Evolutionary conservation across 1,140 invertebrate genomes (phyloP), one percentile per base, ranked within the genome.

Genomic region (Ostrea denselamellosa): DNA sequence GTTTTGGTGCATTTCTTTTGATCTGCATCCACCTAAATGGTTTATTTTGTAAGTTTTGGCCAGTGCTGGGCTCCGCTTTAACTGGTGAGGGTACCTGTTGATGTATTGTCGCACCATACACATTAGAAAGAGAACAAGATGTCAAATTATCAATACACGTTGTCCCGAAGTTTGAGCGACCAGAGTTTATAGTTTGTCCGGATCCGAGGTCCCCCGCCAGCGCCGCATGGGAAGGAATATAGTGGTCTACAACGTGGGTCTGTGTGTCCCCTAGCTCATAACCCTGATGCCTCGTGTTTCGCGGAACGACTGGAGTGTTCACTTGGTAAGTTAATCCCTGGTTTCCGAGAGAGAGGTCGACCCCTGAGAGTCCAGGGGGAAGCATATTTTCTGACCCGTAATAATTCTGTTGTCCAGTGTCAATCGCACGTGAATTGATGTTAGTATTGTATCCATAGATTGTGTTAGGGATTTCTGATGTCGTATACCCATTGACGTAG

Each of bases 21-120:
- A 94, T 94, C 87, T 93, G 93, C 93, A 94, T 94, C 93, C 93
- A 94, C 19, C 93, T 86, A 87, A 93, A 94, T 3, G 93, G 93
- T 87, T 94, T 94, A 62, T 88, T 89, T 83, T 91, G 89, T 51
- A 92, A 88, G 51, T 86, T 90, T 71, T 92, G 93, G 52, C 90
- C 89, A 22, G 90, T 90, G 34, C 88, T 86, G n/a, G 90, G 90
- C 81, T 93, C 91, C n/a, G 90, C 87, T 83, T 93, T 92, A 34
- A 92, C 90, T 28, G 91, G 91, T 83, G 91, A 91, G 10, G 90
- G 88, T 8, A 89, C 85, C 71, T 90, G 91, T 56, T 90, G 92
- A 91, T 89, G 86, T 85, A 86, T 87, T 87, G 87, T 91, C 85
- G 84, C 85, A 87, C 87, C 91, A 71, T 89, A 89, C 44, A 86